Base-by-base conservation (phyloP, 2,113 vertebrate genomes). In the Apteryx mantelli region DNA sequence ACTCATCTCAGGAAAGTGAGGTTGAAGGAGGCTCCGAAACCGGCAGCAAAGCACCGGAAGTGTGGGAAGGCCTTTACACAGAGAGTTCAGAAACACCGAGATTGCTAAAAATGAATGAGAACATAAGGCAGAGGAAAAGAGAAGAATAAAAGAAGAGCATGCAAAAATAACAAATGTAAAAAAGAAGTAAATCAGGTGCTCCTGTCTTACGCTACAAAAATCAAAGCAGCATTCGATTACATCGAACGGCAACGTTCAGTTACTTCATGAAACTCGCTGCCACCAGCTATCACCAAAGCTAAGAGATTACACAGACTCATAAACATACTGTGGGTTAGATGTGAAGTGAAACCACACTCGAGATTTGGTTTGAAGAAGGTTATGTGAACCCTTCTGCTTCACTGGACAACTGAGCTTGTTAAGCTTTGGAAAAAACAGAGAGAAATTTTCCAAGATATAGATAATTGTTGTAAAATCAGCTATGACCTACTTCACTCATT, bases 261-360 rank as follows among this genome's bases (percentile, higher is more conserved):
- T 44, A 18, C 0, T 1, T 0, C 2, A 9, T 46, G 32, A 25
- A 53, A 18, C 9, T 5, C 3, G 0, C 11, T 13, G 36, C 22
- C 4, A 4, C 9, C 4, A 2, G 50, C 15, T 11, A 28, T 5
- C 19, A 24, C 69, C 6, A 24, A 38, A 52, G 42, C 60, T 70
- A 70, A 44, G 52, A 73, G 70, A 34, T 24, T 7, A 36, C 56
- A 10, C 15, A 30, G 32, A 65, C 46, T 69, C n/a, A 46, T 44
- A 89, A 20, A 42, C 42, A 24, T 1, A 53, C 30, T 9, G 40
- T 22, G 60, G 28, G 58, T 21, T 2, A 68, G 56, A 55, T 26
- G 11, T 8, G 19, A 4, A 76, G 50, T 9, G 20, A 38, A 71
- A 60, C 16, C 24, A 68, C 50, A 4, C 46, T 61, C 66, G 16